Conservation (phyloP, 2,888 invertebrate genomes). For the Eumerus sabulonum region DNA sequence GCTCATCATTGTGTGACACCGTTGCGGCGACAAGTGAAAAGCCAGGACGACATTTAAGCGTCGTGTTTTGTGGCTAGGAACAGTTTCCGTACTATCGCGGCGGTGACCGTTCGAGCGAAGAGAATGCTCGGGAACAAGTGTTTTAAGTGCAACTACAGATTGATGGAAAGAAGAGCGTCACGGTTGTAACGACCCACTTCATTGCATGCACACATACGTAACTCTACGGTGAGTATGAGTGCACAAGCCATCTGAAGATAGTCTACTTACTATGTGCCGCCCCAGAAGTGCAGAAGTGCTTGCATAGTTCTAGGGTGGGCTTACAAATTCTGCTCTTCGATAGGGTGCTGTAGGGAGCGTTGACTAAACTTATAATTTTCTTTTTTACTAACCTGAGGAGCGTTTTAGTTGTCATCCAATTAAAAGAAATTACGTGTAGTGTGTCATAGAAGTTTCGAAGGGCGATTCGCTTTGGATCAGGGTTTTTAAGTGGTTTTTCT, state of each 20-base stretch:
- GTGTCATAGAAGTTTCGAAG: no score
- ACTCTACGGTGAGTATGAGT: no score
- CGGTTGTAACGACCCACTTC: conserved; percentile 26
- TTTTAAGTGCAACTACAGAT: conserved; percentile 35
- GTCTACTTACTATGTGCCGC: no score
- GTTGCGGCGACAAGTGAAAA: conserved; percentile 18
- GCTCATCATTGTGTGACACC: conserved; percentile 49
- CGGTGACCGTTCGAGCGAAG: conserved; percentile 43
- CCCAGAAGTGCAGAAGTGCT: no score
- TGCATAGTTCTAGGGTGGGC: conserved; percentile 49
- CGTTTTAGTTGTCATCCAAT: no score
- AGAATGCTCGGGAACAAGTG: conserved; percentile 52
- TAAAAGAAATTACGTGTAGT: no score
- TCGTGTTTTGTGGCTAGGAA: conserved; percentile 59
- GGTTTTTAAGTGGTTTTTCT: no score
- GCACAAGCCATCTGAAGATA: no score
- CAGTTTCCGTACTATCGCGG: conserved; percentile 17
- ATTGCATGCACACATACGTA: background rate
- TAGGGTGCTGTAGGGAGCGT: background rate
- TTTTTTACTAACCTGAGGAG: no score
- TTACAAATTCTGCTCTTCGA: background rate
- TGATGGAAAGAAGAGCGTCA: conserved; percentile 54
- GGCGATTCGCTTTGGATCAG: no score
- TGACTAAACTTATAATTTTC: background rate
- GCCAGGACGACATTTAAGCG: conserved; percentile 11